Evolutionary conservation across 2,113 vertebrate genomes (phyloP).

Genomic region (Camelus dromedarius): DNA sequence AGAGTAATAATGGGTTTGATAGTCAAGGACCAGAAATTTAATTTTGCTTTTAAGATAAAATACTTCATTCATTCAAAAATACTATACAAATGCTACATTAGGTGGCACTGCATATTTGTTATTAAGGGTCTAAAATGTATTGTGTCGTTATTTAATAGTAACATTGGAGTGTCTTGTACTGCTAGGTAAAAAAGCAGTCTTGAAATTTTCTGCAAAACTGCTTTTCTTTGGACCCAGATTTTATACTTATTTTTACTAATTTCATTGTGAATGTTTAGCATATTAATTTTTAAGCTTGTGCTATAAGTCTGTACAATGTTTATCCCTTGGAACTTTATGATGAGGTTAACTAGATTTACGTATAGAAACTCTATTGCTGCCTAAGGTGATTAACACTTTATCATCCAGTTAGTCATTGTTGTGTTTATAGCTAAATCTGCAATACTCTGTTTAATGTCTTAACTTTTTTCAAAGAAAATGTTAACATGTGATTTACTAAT

Average conservation of each 20-base stretch:
- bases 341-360: not conserved
- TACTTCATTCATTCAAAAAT: not conserved
- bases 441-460: not conserved
- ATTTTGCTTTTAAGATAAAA: slow-evolving; percentile 46
- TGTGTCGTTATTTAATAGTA: not conserved
- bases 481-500: slow-evolving; percentile 28
- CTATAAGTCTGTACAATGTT: not conserved
- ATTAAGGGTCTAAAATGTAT: not conserved
- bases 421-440: slow-evolving; percentile 22
- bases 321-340: not conserved
- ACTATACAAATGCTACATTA: not conserved
- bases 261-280: not conserved
- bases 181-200: not conserved
- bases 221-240: slow-evolving; percentile 7
- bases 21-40: not conserved
- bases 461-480: slow-evolving; percentile 14
- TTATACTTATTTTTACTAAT: not conserved
- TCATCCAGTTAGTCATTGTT: not conserved
- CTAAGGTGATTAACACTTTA: slow-evolving; percentile 21
- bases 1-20: slow-evolving; percentile 11
- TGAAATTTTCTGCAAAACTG: not conserved
- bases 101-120: not conserved
- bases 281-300: not conserved
- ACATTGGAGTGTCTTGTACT: not conserved
- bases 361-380: not conserved